phyloP scores from a whole-genome alignment of 1,140 invertebrate species.

The Drosophila oshimai region DNA sequence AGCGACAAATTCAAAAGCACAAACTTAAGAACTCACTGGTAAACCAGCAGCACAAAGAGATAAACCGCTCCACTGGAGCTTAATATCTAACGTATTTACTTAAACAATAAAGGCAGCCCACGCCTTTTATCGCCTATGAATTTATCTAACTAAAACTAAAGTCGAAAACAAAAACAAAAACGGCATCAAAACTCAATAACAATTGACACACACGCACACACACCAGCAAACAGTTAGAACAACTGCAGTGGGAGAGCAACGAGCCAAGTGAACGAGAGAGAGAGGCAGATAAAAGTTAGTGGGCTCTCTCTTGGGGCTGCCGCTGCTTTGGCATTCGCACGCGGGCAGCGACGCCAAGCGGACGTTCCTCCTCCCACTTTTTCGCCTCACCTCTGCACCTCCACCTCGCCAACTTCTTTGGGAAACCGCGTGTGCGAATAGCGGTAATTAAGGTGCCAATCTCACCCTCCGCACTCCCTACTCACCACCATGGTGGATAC shows the following conservation, averaged over 20 bases:
- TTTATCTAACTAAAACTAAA: conserved; percentile 56
- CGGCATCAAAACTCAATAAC: conserved; percentile 38
- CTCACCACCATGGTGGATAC: conserved; percentile 18
- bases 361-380: conserved; percentile 19
- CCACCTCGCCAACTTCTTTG: neutral
- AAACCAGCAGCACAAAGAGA: conserved; percentile 8
- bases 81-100: conserved; percentile 12
- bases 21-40: conserved; percentile 7
- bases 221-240: conserved; percentile 7
- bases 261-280: conserved; percentile 8
- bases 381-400: neutral
- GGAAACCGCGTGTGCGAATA: conserved; percentile 12
- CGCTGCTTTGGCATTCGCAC: conserved; percentile 22
- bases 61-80: neutral
- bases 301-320: conserved; percentile 1
- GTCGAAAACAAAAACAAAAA: conserved; percentile 55
- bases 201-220: conserved; percentile 32
- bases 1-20: neutral
- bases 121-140: conserved; percentile 34
- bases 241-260: conserved; percentile 34
- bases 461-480: too few species aligned
- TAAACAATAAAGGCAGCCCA: conserved; percentile 15
- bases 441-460: too few species aligned
- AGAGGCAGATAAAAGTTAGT: conserved; percentile 16
- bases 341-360: conserved; percentile 28